Conservation (phyloP, 2,113 vertebrate species). For the Cyanoramphus novaezelandiae region DNA sequence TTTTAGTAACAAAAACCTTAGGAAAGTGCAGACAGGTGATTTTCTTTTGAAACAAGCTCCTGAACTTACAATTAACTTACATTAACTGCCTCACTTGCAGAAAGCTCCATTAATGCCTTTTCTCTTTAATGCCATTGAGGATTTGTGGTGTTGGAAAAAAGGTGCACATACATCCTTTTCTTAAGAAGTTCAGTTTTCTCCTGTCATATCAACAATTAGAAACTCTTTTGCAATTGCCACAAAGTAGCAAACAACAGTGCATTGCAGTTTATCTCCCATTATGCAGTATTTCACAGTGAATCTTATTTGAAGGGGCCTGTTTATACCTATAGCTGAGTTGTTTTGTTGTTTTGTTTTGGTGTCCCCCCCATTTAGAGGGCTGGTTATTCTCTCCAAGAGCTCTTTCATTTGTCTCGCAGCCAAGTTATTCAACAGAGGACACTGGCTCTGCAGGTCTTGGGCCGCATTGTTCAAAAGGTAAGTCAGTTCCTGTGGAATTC, state of each 20-base stretch:
- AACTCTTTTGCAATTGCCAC: not conserved
- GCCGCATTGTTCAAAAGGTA: slow-evolving; percentile 88
- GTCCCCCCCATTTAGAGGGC: slow-evolving; percentile 77
- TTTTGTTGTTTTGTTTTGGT: not conserved
- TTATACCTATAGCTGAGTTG: not conserved
- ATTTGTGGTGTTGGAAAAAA: not conserved
- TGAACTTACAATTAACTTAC: not conserved
- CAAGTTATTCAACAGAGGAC: slow-evolving; percentile 90
- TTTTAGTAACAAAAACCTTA: not conserved
- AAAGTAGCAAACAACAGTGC: not conserved
- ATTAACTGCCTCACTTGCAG: not conserved
- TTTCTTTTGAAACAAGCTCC: not conserved
- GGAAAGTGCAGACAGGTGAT: not conserved
- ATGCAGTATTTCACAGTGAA: not conserved
- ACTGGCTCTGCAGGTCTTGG: slow-evolving; percentile 87
- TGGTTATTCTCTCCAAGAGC: slow-evolving; percentile 95
- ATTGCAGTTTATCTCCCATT: not conserved
- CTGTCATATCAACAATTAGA: not conserved
- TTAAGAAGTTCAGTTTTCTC: not conserved
- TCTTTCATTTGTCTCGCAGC: slow-evolving; percentile 94
- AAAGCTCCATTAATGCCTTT: not conserved
- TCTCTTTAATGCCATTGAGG: not conserved
- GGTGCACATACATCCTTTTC: not conserved
- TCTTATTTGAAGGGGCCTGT: not conserved
- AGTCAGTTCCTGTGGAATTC: not conserved